Evolutionary conservation across 2,797 vertebrate genomes (phyloP).

Genomic region (Esox masquinongy): DNA sequence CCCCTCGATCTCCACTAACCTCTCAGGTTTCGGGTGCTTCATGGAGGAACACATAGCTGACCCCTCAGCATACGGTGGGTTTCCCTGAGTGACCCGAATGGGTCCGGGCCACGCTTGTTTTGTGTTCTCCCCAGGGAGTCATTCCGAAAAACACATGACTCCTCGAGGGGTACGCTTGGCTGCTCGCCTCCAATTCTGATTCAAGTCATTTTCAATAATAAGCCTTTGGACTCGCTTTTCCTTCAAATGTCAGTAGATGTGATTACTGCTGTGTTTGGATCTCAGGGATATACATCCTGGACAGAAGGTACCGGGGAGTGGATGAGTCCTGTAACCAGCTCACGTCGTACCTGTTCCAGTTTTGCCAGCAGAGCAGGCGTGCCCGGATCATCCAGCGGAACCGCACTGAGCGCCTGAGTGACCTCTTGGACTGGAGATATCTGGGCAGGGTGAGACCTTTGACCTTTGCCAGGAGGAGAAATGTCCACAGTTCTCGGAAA

Average conservation of each 20-base stretch:
- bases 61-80: conserved; percentile 87
- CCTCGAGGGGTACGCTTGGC: no score
- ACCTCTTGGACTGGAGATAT: conserved; percentile 95
- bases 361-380: conserved; percentile 91
- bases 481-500: background rate
- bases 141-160: background rate
- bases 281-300: conserved; percentile 93
- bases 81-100: background rate
- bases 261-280: background rate
- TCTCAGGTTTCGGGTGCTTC: conserved; percentile 94
- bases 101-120: background rate
- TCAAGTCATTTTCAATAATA: no score
- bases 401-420: conserved; percentile 91
- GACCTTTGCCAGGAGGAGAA: background rate
- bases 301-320: conserved; percentile 83
- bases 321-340: conserved; percentile 95
- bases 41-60: conserved; percentile 97
- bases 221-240: background rate
- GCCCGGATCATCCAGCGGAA: conserved; percentile 95
- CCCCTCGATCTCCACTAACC: conserved; percentile 92
- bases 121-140: background rate
- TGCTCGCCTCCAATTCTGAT: no score
- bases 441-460: conserved; percentile 82
- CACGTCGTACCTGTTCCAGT: conserved; percentile 92
- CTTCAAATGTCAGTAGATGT: background rate